A percentile compares a stretch with the other conserved stretches of the same genome.
These are phyloP conservation scores for Manis javanica DNA, from an alignment of 2,797 vertebrate species.

Conservation along the genomic window DNA sequence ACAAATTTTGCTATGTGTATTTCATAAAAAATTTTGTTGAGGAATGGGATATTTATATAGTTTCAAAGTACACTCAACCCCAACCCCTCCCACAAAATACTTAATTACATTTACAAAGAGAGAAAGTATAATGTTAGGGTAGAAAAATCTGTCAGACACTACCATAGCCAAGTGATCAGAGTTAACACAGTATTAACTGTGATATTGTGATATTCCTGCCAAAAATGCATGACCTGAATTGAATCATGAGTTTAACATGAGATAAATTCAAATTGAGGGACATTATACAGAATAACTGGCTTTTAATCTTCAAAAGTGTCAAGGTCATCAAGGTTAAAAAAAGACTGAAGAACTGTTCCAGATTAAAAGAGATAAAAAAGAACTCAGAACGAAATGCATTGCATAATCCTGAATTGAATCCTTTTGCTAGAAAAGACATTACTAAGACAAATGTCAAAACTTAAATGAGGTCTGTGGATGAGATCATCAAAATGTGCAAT, in stretches of 20 bases:
- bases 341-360: neutral
- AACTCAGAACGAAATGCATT: slow-evolving; percentile 24
- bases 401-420: neutral
- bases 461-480: neutral
- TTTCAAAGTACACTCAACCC: neutral
- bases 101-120: slow-evolving; percentile 13
- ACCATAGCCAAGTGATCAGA: neutral
- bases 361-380: neutral
- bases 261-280: neutral
- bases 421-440: neutral
- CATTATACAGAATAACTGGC: neutral
- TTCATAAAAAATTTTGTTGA: neutral
- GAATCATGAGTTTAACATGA: neutral
- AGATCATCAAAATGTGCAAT: slow-evolving; percentile 5
- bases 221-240: neutral
- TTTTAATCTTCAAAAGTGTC: neutral
- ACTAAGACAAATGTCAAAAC: neutral
- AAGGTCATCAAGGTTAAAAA: neutral
- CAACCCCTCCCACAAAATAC: neutral
- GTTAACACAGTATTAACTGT: slow-evolving; percentile 1
- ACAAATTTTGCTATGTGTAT: neutral
- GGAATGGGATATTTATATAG: neutral
- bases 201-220: neutral
- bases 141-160: neutral
- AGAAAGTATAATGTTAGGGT: neutral